A percentile compares a stretch with the other conserved stretches of the same genome.
Evolutionary conservation across 2,113 vertebrate species (phyloP).

Genomic region (Aegithalos caudatus): DNA sequence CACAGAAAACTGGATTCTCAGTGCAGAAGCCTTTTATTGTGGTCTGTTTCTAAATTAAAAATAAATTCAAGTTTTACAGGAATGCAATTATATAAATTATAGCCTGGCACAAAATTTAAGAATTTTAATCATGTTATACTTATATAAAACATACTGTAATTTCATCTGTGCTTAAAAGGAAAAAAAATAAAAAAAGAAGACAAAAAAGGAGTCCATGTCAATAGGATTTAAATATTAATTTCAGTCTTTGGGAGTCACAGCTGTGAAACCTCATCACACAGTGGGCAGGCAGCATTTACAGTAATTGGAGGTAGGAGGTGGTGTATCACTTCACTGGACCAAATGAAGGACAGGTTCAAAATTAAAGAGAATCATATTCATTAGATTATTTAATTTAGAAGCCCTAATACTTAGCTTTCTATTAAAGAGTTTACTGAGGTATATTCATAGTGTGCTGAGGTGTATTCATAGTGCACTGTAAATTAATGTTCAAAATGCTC

Average conservation of each 20-base stretch:
- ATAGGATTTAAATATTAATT: not conserved
- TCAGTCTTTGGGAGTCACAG: not conserved
- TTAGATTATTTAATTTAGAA: not conserved
- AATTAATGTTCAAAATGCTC: not conserved
- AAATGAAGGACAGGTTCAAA: not conserved
- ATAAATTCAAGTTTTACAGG: slow-evolving; percentile 35
- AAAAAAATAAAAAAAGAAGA: too few relatives aligned
- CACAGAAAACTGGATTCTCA: not conserved
- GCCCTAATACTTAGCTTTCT: not conserved
- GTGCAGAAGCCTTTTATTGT: not conserved
- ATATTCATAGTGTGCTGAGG: not conserved
- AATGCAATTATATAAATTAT: slow-evolving; percentile 36
- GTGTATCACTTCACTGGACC: not conserved
- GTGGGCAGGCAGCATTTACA: not conserved
- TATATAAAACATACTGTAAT: not conserved
- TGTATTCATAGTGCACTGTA: not conserved
- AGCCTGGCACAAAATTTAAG: not conserved
- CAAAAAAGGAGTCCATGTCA: not conserved
- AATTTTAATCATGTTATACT: not conserved
- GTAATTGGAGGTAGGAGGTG: not conserved
- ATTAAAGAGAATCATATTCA: not conserved
- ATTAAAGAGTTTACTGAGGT: not conserved
- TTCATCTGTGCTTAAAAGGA: not conserved
- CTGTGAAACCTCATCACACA: not conserved
- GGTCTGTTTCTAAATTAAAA: slow-evolving; percentile 27